Evolutionary conservation across 1,140 invertebrate species (phyloP), one percentile per base, ranked within the genome.

Genomic region (Armadillidium nasatum): DNA sequence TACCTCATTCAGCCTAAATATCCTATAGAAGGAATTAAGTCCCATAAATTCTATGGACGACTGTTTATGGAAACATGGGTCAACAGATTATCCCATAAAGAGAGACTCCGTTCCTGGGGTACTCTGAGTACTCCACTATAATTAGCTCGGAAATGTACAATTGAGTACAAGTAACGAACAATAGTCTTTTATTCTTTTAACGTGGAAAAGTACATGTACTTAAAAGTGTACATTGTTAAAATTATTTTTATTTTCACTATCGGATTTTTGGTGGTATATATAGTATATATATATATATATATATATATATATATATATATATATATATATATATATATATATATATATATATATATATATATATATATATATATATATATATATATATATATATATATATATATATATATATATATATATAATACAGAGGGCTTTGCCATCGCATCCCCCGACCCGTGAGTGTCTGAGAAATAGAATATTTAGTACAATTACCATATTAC

Each of bases 321-420:
- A 60, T 19, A 4, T 19, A 60, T 19, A 60, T 19, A 60, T 19
- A 60, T 60, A 60, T 60, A 60, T 60, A 60, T 60, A 60, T 60
- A 60, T 60, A 50, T 60, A 60, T 60, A 60, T 60, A 60, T 60
- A 50, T 60, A 60, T 7, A 60, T 60, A 60, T 60, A 60, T 60
- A 60, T 60, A 60, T 60, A 60, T 60, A 60, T 60, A 60, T 60
- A 15, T 15, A 13, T 60, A 19, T 60, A 19, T 60, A 60, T 60
- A 60, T 60, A 60, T 60, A n/a, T n/a, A n/a, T n/a, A n/a, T n/a
- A n/a, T n/a, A n/a, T n/a, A n/a, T n/a, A n/a, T n/a, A n/a, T n/a
- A n/a, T n/a, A n/a, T n/a, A n/a, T n/a, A n/a, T n/a, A n/a, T n/a
- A n/a, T n/a, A n/a, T n/a, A n/a, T n/a, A n/a, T n/a, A n/a, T n/a